phyloP scores from a whole-genome alignment of 2,797 vertebrate species.

The Propithecus perrieri region DNA sequence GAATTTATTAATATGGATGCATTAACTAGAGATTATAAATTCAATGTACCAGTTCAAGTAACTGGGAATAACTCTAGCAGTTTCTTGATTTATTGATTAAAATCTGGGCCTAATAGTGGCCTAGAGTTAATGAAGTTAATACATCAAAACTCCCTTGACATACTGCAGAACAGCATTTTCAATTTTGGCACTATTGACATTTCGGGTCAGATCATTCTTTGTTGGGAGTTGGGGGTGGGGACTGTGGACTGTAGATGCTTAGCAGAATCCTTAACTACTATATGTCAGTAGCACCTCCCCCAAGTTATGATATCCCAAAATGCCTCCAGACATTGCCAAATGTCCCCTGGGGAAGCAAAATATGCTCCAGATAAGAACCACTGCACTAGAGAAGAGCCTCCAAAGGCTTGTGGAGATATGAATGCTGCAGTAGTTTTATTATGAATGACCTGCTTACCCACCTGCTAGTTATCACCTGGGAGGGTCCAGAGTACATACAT shows the following conservation, averaged over 20 bases:
- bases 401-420: not conserved
- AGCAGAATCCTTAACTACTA: not conserved
- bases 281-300: not conserved
- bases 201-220: not conserved
- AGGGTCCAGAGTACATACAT: not conserved
- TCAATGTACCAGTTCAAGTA: not conserved
- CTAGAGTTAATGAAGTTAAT: not conserved
- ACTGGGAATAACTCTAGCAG: not conserved
- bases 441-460: not conserved
- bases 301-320: not conserved
- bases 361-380: not conserved
- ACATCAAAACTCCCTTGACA: not conserved
- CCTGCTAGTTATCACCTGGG: not conserved
- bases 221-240: too few species aligned
- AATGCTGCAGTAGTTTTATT: not conserved
- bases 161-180: not conserved
- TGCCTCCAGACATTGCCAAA: not conserved
- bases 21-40: not conserved
- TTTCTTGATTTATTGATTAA: not conserved
- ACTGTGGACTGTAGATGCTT: not conserved
- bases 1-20: not conserved
- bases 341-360: not conserved
- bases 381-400: not conserved
- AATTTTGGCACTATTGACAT: not conserved
- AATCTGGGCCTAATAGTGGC: not conserved